phyloP scores from a whole-genome alignment of 2,888 invertebrate species.

The Acleris laterana region DNA sequence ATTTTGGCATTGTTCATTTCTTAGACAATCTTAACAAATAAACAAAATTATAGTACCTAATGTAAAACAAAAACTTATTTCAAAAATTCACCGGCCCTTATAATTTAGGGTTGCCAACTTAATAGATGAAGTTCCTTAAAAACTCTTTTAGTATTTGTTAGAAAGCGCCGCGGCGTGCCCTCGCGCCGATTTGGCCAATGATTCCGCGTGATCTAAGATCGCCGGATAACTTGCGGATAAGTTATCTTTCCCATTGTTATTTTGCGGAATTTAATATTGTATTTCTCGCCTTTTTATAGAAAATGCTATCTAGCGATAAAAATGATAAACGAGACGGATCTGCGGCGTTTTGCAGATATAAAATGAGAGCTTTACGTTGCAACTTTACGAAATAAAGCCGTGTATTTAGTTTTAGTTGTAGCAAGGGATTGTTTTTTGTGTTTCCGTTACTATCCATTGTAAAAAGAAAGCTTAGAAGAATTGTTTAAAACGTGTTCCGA shows the following conservation, averaged over 20 bases:
- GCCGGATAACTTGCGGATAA: conserved; percentile 24
- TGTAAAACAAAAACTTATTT: background rate
- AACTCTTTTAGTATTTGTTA: conserved; percentile 29
- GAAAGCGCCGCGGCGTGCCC: conserved; percentile 13
- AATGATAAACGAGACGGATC: background rate
- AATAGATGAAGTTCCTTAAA: conserved; percentile 24
- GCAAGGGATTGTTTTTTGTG: too few relatives aligned
- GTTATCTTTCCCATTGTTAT: conserved; percentile 20
- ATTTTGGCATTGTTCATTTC: too few relatives aligned
- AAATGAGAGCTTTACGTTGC: too few relatives aligned
- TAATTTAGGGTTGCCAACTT: conserved; percentile 21
- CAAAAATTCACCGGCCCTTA: background rate
- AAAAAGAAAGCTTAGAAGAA: too few relatives aligned
- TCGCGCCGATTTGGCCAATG: conserved; percentile 39
- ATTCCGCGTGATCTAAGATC: conserved; percentile 8
- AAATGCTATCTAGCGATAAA: background rate
- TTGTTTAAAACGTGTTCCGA: too few relatives aligned
- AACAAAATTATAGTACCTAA: too few relatives aligned
- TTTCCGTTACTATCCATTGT: too few relatives aligned
- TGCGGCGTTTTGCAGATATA: too few relatives aligned
- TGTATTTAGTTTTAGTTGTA: too few relatives aligned
- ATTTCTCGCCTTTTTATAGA: conserved; percentile 10
- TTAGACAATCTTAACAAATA: too few relatives aligned
- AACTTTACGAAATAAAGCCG: too few relatives aligned
- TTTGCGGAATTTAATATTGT: conserved; percentile 28